Conservation (phyloP, 1,140 invertebrate genomes). For the Homarus americanus region DNA sequence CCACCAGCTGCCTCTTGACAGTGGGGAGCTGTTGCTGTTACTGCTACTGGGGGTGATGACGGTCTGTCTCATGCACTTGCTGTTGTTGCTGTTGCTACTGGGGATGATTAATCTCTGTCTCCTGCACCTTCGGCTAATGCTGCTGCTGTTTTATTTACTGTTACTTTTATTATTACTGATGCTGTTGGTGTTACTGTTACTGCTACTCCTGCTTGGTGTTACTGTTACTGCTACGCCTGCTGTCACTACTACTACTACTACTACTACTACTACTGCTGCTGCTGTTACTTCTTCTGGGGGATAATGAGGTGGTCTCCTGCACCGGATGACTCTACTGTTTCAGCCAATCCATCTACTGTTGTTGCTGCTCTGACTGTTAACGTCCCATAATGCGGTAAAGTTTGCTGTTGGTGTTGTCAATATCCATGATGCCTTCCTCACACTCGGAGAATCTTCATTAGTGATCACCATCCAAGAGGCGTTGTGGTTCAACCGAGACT, state of each 20-base stretch:
- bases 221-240: background rate
- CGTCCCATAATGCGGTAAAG: no score
- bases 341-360: no score
- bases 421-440: no score
- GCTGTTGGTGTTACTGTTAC: background rate
- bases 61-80: background rate
- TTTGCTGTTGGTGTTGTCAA: no score
- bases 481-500: no score
- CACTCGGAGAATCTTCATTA: no score
- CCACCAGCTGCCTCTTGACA: background rate
- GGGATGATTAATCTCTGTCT: background rate
- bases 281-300: background rate
- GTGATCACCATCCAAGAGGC: no score
- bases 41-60: background rate
- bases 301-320: no score
- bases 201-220: background rate
- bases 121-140: no score
- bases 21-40: background rate
- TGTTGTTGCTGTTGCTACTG: background rate
- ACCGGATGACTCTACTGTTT: no score
- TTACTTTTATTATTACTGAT: background rate
- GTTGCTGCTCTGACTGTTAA: no score
- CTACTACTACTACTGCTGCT: background rate
- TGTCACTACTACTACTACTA: background rate
- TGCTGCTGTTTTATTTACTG: background rate